Evolutionary conservation across 2,797 vertebrate genomes (phyloP).

Genomic region (Crenuchus spilurus): DNA sequence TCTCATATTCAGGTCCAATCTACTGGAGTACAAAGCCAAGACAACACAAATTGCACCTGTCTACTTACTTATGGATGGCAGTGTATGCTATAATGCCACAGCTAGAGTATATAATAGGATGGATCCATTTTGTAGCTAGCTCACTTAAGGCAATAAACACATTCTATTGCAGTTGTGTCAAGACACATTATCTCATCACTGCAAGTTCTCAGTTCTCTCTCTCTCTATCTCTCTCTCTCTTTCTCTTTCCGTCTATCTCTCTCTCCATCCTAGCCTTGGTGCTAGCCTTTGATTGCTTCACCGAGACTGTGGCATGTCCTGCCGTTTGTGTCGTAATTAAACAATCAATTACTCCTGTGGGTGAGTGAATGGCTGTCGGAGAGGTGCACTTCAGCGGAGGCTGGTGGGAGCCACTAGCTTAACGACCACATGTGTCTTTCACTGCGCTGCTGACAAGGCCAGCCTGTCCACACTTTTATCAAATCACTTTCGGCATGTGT

Average conservation of each 20-base stretch:
- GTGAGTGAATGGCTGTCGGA: slow-evolving; percentile 38
- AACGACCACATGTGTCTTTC: slow-evolving; percentile 33
- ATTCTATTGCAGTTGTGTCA: slow-evolving; percentile 1
- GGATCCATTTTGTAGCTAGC: not conserved
- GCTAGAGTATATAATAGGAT: not conserved
- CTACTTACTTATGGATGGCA: not conserved
- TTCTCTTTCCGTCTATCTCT: not conserved
- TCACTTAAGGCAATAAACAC: not conserved
- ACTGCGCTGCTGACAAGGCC: slow-evolving; percentile 22
- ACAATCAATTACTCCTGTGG: slow-evolving; percentile 35
- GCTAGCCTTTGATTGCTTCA: slow-evolving; percentile 15
- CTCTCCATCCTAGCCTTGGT: not conserved
- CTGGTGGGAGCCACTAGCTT: slow-evolving; percentile 21
- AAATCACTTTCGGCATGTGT: slow-evolving; percentile 10
- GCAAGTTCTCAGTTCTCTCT: not conserved
- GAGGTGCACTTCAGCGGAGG: slow-evolving; percentile 8
- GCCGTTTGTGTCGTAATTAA: slow-evolving; percentile 45
- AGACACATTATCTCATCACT: slow-evolving; percentile 5
- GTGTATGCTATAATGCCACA: not conserved
- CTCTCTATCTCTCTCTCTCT: not conserved
- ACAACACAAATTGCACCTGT: not conserved
- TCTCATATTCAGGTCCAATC: too few species aligned
- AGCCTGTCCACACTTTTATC: slow-evolving; percentile 31
- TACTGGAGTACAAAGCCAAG: not conserved
- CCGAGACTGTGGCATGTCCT: not conserved